Evolutionary conservation across 2,797 vertebrate species (phyloP).

Genomic region (Xenentodon cancila): DNA sequence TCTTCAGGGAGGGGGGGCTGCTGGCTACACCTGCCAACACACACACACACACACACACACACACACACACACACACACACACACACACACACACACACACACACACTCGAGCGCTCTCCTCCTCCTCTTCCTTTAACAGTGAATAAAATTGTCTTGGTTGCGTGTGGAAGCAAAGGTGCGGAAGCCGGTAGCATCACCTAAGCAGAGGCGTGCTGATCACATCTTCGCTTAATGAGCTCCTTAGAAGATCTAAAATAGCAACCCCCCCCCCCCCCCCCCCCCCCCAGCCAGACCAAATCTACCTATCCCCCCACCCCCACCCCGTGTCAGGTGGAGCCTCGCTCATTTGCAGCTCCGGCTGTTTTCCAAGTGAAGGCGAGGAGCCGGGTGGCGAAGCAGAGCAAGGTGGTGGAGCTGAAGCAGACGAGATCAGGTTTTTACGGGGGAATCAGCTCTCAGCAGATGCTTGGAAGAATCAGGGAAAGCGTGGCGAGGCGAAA

Average conservation of each 20-base stretch:
- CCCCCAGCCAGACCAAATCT: conserved; percentile 10
- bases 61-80: conserved; percentile 21
- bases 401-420: conserved; percentile 30
- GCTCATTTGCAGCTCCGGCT: conserved; percentile 78
- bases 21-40: conserved; percentile 57
- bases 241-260: conserved; percentile 85
- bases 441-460: background rate
- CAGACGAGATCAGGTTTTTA: conserved; percentile 19
- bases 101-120: background rate
- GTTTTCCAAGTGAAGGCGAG: conserved; percentile 40
- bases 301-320: conserved; percentile 37
- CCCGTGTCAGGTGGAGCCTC: conserved; percentile 84
- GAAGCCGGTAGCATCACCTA: conserved; percentile 72
- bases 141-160: conserved; percentile 79
- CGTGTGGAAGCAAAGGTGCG: conserved; percentile 62
- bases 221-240: conserved; percentile 89
- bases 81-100: conserved; percentile 27
- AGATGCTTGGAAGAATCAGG: background rate
- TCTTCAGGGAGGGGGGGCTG: conserved; percentile 48
- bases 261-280: conserved; percentile 33
- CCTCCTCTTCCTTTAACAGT: conserved; percentile 74
- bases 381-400: conserved; percentile 18
- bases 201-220: conserved; percentile 82
- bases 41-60: conserved; percentile 37
- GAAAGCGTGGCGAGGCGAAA: too few relatives aligned